These are phyloP conservation scores for Leptogaster cylindrica DNA, from an alignment of 2,888 invertebrate species.

Conservation along the genomic window DNA sequence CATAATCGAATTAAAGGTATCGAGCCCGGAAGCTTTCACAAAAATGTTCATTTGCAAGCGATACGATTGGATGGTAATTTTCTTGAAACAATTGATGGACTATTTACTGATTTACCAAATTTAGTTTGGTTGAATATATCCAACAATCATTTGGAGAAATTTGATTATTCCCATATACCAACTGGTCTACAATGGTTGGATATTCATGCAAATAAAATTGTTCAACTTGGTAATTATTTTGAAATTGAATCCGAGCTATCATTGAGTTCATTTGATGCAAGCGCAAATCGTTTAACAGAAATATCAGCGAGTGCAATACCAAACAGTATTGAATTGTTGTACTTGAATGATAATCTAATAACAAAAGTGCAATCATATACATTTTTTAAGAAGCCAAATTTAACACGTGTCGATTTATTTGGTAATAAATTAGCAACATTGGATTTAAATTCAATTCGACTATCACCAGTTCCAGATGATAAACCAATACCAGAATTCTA, in stretches of 20 bases:
- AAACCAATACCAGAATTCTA: conserved; percentile 86
- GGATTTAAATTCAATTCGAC: conserved; percentile 85
- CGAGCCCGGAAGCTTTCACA: conserved; percentile 80
- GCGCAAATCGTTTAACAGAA: conserved; percentile 83
- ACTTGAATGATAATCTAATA: conserved; percentile 89
- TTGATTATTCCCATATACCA: conserved; percentile 87
- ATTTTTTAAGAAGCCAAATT: conserved; percentile 87
- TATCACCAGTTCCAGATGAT: conserved; percentile 80
- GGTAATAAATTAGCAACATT: conserved; percentile 89
- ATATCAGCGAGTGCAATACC: conserved; percentile 81
- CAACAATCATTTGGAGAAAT: conserved; percentile 87
- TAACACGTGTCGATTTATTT: conserved; percentile 89
- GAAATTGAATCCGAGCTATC: conserved; percentile 74
- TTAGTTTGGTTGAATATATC: conserved; percentile 90
- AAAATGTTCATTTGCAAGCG: conserved; percentile 81
- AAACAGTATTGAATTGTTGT: conserved; percentile 82
- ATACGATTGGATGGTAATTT: conserved; percentile 86
- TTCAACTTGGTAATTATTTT: conserved; percentile 79
- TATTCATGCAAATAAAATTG: conserved; percentile 84
- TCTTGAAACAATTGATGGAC: conserved; percentile 79
- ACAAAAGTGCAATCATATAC: conserved; percentile 86
- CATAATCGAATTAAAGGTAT: conserved; percentile 80
- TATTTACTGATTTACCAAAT: conserved; percentile 82
- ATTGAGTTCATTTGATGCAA: conserved; percentile 84
- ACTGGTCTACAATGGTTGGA: conserved; percentile 85